Base-by-base conservation (phyloP, 2,113 vertebrate species). In the Hypomesus transpacificus region DNA sequence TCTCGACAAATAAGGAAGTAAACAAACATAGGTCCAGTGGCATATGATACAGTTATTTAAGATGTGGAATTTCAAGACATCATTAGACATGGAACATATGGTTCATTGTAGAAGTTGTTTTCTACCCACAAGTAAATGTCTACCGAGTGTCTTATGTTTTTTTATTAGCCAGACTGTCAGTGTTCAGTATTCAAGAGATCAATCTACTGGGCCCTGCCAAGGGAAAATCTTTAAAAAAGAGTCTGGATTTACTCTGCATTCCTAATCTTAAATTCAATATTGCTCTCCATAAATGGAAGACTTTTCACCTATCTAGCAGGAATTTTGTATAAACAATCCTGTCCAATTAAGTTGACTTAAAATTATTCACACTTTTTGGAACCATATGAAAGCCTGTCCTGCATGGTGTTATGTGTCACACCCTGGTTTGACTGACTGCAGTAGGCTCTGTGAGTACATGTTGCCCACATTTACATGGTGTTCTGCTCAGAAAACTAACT, bases 111-210 rank as follows among this genome's bases (percentile, higher is more conserved):
- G 39, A 13, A 66, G 81, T 76, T 82, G 82, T 84, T 86, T 78
- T 84, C 80, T 78, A 28, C 56, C 79, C 79, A 51, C 79, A 74
- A 79, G 75, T 75, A 72, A 65, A 78, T 77, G 75, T 68, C 74
- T 75, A 80, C 79, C 26, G 74, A 86, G 80, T 86, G 70, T 24
- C 77, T 85, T 85, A 86, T 89, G 80, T 81, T 82, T 84, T 85
- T 77, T 68, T 70, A 82, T 90, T 80, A 86, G 82, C 75, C 77
- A 2, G 80, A 77, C 80, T 85, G 87, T 87, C 84, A 74, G 70
- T 73, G 68, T 68, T 14, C 3, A 0, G 62, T 73, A 77, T 86
- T 84, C 73, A 66, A 75, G 77, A 52, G 78, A 86, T 87, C 76
- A 81, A 81, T 87, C 84, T 62, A 8, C 54, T 74, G 63, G 31